Conservation (phyloP, 2,888 invertebrate species). For the Dolichomitus sp. region DNA sequence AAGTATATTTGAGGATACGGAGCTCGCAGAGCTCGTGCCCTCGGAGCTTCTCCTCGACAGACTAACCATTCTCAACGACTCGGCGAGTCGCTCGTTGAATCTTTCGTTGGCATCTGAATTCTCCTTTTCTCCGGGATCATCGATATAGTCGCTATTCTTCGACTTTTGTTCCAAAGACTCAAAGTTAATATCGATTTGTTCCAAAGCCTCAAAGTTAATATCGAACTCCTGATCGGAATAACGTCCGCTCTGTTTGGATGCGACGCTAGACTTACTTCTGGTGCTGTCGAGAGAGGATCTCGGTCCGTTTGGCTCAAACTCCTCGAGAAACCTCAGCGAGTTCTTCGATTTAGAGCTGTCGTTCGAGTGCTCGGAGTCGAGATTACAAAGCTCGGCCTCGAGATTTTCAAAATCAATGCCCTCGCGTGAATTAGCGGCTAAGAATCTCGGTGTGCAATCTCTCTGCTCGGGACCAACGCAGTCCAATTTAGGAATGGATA, state of each 20-base stretch:
- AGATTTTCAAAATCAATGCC: conserved; percentile 84
- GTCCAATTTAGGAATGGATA: conserved; percentile 77
- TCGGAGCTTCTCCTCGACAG: conserved; percentile 75
- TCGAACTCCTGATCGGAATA: conserved; percentile 74
- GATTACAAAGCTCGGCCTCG: conserved; percentile 80
- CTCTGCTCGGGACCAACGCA: conserved; percentile 70
- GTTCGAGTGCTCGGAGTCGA: conserved; percentile 81
- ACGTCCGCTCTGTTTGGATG: conserved; percentile 72
- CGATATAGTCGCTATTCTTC: conserved; percentile 75
- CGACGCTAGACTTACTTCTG: conserved; percentile 69
- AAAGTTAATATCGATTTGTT: too few species aligned
- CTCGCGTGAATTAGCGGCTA: conserved; percentile 83
- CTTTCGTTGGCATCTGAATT: conserved; percentile 66
- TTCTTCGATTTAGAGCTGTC: conserved; percentile 79
- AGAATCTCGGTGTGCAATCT: conserved; percentile 77
- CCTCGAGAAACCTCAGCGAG: conserved; percentile 76
- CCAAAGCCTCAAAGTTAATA: conserved; percentile 70
- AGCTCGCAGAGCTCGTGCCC: conserved; percentile 72
- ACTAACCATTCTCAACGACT: conserved; percentile 71
- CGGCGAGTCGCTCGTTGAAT: conserved; percentile 68
- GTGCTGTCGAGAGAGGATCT: conserved; percentile 74
- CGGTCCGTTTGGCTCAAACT: conserved; percentile 73
- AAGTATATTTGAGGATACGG: conserved; percentile 70
- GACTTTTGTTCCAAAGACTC: conserved; percentile 73
- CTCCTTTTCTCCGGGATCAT: conserved; percentile 67